Evolutionary conservation across 2,888 invertebrate species (phyloP), one percentile per base, ranked within the genome.

Genomic region (Sphecodes monilicornis): DNA sequence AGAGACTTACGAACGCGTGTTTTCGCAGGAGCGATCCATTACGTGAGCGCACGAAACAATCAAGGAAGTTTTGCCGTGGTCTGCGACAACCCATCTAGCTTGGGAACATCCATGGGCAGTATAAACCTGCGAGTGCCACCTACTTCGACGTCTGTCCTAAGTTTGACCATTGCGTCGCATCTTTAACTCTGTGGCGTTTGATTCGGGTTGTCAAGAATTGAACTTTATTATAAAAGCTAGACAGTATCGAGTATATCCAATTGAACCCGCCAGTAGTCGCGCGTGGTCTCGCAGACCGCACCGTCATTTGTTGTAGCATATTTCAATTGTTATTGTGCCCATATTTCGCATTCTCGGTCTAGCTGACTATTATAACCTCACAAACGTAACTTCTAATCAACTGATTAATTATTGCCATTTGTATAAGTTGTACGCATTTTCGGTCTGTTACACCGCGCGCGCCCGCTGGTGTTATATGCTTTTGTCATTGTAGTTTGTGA

Each of bases 41-140:
- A 92, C 76, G 73, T 93, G 54, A 93, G 91, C 57, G 90, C 91
- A 13, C 77, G 85, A 71, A 94, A 94, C 84, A 89, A 92, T 22
- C 88, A 79, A 4, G 92, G 93, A 43, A 94, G 94, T 73, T 92
- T 90, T 43, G 94, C 93, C 0, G 94, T 94, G 10, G 91, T 91
- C n/a, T 94, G 94, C 78, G 93, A 92, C 69, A 91, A 92, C 16
- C 90, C 91, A 1, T 86, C 90, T 78, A 92, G 87, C 29, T 88
- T 94, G 18, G 94, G 93, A 77, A 84, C 87, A 71, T 90, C 92
- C 57, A 88, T 84, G 79, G 89, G 86, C 75, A 90, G 85, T 68
- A 90, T 94, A 80, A 91, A 91, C 68, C 87, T 94, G 73, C 93
- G 94, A 78, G 92, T 92, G 18, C 86, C 91, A 43, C 92, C 94